Evolutionary conservation across 1,140 invertebrate species (phyloP), one percentile per base, ranked within the genome.

Genomic region (Drosophila micromelanica): DNA sequence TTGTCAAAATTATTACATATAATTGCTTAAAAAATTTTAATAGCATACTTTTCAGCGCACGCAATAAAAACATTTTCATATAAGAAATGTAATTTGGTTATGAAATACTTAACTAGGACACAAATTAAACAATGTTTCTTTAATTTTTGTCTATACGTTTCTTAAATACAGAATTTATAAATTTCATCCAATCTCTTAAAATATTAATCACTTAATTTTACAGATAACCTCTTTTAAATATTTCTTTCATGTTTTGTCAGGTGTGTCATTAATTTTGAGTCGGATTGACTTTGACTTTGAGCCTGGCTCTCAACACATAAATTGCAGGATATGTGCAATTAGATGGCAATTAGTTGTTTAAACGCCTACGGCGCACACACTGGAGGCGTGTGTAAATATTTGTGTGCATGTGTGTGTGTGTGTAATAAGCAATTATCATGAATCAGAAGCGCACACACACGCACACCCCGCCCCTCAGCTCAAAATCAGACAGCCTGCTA

Each of bases 361-460:
- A 76, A 59, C 55, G 60, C 54, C 56, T 67, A 30, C 32, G 40
- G 35, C 51, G 20, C 54, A 57, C 46, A 57, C 38, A 46, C 30
- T 20, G 15, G 37, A 56, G 32, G 12, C 61, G 9, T 70, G 57
- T 52, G 57, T 52, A 57, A 55, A 73, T 64, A 69, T 74, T 74
- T 73, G 48, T 57, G 32, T 27, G 23, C 2, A 2, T 17, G 20
- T 23, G 30, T 32, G 30, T 32, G 30, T 32, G 30, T 69, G 71
- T 63, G 71, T 70, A 80, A 80, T 80, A 76, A 80, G 78, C 68
- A 73, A 80, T 80, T 80, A 80, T 55, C 78, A 64, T 80, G 73
- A 76, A 80, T 79, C 77, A 79, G 61, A 79, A 79, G 42, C 17
- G n/a, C 42, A 38, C 37, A 37, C 62, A 45, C 32, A 12, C 17